Evolutionary conservation across 2,797 vertebrate genomes (phyloP).

Genomic region (Muraenolepis orangiensis): DNA sequence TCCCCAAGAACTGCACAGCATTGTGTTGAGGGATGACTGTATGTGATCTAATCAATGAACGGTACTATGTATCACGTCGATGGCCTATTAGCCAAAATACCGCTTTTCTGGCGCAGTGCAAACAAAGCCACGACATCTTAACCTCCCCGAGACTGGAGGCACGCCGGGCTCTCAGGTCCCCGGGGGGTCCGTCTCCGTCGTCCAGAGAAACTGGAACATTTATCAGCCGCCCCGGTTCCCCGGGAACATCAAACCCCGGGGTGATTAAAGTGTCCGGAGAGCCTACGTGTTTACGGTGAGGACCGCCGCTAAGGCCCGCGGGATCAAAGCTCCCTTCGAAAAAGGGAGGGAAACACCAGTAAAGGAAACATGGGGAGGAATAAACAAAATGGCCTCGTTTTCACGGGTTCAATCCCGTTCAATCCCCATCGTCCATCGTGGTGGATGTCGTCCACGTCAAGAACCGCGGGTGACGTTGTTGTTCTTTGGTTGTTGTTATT

Average conservation of each 20-base stretch:
- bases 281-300: conserved; percentile 71
- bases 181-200: conserved; percentile 26
- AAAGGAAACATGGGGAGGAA: conserved; percentile 60
- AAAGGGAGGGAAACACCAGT: conserved; percentile 53
- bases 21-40: neutral
- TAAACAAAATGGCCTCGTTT: conserved; percentile 57
- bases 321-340: conserved; percentile 73
- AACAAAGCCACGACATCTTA: neutral
- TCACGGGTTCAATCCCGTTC: conserved; percentile 63
- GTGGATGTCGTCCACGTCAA: too few relatives aligned
- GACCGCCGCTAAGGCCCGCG: conserved; percentile 65
- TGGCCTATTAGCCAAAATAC: neutral
- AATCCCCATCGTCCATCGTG: conserved; percentile 49
- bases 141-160: neutral
- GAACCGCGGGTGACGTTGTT: conserved; percentile 55
- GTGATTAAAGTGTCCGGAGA: conserved; percentile 72
- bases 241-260: conserved; percentile 53
- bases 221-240: conserved; percentile 62
- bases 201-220: conserved; percentile 57
- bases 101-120: neutral
- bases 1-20: neutral
- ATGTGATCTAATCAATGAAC: neutral
- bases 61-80: neutral
- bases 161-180: neutral
- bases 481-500: conserved; percentile 56